phyloP scores from a whole-genome alignment of 2,113 vertebrate genomes.

The Recurvirostra avosetta region DNA sequence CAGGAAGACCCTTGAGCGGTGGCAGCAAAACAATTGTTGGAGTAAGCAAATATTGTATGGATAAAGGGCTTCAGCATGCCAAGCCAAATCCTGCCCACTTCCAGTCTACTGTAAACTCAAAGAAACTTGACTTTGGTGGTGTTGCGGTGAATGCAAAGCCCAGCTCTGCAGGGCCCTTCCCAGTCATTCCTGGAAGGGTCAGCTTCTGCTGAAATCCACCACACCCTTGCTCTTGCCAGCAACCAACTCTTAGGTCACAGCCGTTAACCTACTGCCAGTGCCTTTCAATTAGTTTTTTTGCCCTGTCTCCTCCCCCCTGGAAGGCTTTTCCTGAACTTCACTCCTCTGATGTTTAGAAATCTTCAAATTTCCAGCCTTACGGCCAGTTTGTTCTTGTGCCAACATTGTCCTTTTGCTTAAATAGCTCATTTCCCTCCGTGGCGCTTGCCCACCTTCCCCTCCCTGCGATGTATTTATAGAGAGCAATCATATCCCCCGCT shows the following conservation, averaged over 20 bases:
- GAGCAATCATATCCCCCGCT: background rate
- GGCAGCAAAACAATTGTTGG: background rate
- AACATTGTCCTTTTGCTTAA: conserved; percentile 62
- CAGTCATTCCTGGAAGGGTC: background rate
- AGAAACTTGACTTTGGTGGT: background rate
- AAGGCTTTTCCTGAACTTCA: conserved; percentile 40
- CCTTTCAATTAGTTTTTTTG: background rate
- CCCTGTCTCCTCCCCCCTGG: background rate
- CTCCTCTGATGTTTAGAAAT: conserved; percentile 50
- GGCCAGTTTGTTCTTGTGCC: conserved; percentile 58
- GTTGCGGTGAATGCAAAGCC: background rate
- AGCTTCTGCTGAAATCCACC: background rate
- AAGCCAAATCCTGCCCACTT: background rate
- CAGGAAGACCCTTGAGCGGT: background rate
- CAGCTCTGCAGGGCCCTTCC: background rate
- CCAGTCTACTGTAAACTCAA: background rate
- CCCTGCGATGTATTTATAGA: conserved; percentile 37
- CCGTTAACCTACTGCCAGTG: background rate
- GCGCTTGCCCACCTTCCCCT: background rate
- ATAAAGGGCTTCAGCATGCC: background rate
- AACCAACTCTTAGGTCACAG: background rate
- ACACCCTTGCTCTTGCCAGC: background rate
- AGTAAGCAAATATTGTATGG: background rate
- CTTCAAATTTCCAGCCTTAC: conserved; percentile 24
- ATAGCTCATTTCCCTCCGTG: conserved; percentile 41